These are phyloP conservation scores for Leptopilina drosophilae DNA, from an alignment of 2,888 invertebrate genomes.

Conservation along the genomic window DNA sequence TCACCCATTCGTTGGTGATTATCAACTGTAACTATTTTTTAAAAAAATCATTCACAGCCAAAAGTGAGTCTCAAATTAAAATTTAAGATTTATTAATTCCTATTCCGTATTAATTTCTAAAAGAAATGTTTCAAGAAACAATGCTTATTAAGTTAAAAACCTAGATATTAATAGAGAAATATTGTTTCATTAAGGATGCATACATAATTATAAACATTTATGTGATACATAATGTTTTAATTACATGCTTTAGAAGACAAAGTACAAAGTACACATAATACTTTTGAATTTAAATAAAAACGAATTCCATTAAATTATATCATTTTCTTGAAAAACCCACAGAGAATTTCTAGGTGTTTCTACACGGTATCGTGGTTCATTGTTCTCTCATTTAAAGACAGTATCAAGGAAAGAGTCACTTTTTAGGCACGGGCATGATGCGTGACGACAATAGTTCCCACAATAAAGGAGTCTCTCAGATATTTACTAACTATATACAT, in stretches of 20 bases:
- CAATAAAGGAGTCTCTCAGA: conserved; percentile 53
- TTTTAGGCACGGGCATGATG: conserved; percentile 61
- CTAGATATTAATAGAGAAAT: not conserved
- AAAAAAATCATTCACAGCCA: too few species aligned
- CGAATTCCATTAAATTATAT: conserved; percentile 17
- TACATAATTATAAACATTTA: not conserved
- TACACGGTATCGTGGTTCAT: conserved; percentile 40
- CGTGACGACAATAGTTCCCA: conserved; percentile 63
- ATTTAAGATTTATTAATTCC: too few species aligned
- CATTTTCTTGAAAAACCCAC: not conserved
- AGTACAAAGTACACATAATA: not conserved
- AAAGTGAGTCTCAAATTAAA: too few species aligned
- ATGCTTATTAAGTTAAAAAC: too few species aligned
- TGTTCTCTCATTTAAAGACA: conserved; percentile 36
- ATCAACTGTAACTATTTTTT: too few species aligned
- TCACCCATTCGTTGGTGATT: too few species aligned
- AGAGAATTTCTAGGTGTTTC: conserved; percentile 14
- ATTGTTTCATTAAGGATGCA: not conserved
- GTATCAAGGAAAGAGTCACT: conserved; percentile 45
- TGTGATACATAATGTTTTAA: conserved; percentile 4
- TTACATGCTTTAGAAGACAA: not conserved
- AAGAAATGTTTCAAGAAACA: too few species aligned
- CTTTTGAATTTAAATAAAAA: conserved; percentile 13
- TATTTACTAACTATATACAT: conserved; percentile 54
- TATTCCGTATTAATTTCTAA: too few species aligned